Base-by-base conservation (phyloP, 2,888 invertebrate species). In the Eilema sororculum region DNA sequence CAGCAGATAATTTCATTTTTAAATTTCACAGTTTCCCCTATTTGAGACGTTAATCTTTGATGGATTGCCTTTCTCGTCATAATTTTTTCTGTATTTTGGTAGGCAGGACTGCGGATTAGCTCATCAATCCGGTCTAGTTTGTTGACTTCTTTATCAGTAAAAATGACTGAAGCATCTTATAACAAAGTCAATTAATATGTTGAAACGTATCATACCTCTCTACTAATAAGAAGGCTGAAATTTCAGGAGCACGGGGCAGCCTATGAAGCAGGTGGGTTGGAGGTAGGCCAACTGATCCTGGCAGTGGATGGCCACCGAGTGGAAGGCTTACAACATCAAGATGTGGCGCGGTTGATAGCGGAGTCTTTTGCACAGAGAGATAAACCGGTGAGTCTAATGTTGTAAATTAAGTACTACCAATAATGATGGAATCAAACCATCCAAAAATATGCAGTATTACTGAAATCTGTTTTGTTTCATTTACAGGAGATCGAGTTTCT, bases 201-300 rank as follows among this genome's bases (percentile, higher is more conserved):
- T n/a, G 8, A 13, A 4, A 41, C 10, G 9, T 6, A 1, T 37
- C 0, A 13, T 41, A 16, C 5, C 5, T n/a, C 4, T 4, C 3
- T n/a, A 12, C n/a, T 58, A 25, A 33, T 33, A 12, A 22, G 13
- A 16, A 37, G 8, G 6, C 61, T 16, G 56, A 30, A 41, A 74
- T 89, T 95, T 22, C 91, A 99, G 99, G 98, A 98, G 94, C 98
- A 98, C 91, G 99, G 99, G 68, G 98, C 99, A 73, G 99, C 99
- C 60, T 98, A 97, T 91, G 98, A 98, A 89, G 98, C 98, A 63
- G 99, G 98, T 59, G 98, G 98, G 73, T 95, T 99, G 79, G 98
- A 98, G 92, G 98, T 99, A 78, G 99, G 99, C 72, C 99, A 99
- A 94, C 96, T 99, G 80, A 98, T 99, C 87, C 96, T 99, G 79